A percentile compares a stretch with the other conserved stretches of the same genome.
phyloP scores from a whole-genome alignment of 2,113 vertebrate species.

The Mormyrus iriodes region DNA sequence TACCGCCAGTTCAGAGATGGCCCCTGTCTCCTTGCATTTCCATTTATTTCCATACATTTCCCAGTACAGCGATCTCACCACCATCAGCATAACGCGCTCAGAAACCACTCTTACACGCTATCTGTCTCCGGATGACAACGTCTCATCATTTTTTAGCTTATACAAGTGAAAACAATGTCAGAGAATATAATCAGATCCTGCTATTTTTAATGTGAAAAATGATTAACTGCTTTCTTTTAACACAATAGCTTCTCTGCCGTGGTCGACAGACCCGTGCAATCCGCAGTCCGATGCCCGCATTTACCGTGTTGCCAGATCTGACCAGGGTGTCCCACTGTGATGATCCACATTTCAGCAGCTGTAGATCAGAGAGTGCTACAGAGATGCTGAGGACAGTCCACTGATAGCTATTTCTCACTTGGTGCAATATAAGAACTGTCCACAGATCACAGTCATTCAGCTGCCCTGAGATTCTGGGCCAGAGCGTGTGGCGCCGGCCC shows the following conservation, averaged over 20 bases:
- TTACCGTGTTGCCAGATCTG: not conserved
- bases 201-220: constrained; percentile 3
- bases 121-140: not conserved
- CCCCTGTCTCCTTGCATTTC: not conserved
- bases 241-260: not conserved
- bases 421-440: not conserved
- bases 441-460: not conserved
- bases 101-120: not conserved
- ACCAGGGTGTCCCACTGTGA: not conserved
- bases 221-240: not conserved
- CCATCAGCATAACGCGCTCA: not conserved
- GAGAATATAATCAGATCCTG: not conserved
- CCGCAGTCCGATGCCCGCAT: not conserved
- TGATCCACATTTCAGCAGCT: not conserved
- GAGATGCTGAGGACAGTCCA: not conserved
- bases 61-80: not conserved
- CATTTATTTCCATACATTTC: not conserved
- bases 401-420: not conserved
- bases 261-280: not conserved
- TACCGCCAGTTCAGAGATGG: not conserved
- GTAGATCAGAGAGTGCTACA: not conserved
- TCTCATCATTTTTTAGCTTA: not conserved
- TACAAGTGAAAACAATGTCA: not conserved
- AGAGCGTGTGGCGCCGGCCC: not conserved
- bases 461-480: not conserved